Evolutionary conservation across 1,140 invertebrate genomes (phyloP), one percentile per base, ranked within the genome.

Genomic region (roundworm (Caenorhabditis elegans)): DNA sequence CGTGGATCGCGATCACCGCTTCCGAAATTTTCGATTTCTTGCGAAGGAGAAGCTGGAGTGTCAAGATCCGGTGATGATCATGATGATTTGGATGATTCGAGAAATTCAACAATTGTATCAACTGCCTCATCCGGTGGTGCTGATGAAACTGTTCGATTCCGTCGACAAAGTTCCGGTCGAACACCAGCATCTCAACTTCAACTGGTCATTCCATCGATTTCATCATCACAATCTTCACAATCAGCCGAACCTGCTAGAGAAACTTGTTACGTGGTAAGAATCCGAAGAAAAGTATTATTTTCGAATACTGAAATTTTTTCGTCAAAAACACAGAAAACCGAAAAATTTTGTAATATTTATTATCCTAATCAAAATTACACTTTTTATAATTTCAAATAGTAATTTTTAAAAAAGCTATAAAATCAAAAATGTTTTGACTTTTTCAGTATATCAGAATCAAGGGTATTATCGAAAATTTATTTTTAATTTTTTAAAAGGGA

Each of bases 11-110:
- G 43, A 5, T 43, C 79, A 17, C 79, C 55, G 6, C 39, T 80
- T 43, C 79, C 79, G 8, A 80, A 80, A 24, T 70, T 80, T 24
- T 60, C 79, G 2, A 80, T 60, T 28, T 80, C 53, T 24, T 70
- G 60, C 22, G 60, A 70, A 39, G 60, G 60, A 39, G 60, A 70
- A 60, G 11, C 28, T 3, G 55, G 55, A 22, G 34, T 6, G 10
- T 3, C 31, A 34, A 6, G 8, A 10, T 31, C 26, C 6, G 24
- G 6, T 17, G 53, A 70, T 2, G 60, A 70, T 3, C 11, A 70
- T 22, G 8, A 22, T 22, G 60, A 70, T 3, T 31, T 24, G 2
- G 60, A 70, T 31, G 31, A 70, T 70, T 43, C 34, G 5, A 70
- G 22, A 11, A 31, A 70, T 22, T 70, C 34, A 2, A 70, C 60